These are phyloP conservation scores for Nesospiza acunhae DNA, from an alignment of 2,113 vertebrate species.

Conservation along the genomic window DNA sequence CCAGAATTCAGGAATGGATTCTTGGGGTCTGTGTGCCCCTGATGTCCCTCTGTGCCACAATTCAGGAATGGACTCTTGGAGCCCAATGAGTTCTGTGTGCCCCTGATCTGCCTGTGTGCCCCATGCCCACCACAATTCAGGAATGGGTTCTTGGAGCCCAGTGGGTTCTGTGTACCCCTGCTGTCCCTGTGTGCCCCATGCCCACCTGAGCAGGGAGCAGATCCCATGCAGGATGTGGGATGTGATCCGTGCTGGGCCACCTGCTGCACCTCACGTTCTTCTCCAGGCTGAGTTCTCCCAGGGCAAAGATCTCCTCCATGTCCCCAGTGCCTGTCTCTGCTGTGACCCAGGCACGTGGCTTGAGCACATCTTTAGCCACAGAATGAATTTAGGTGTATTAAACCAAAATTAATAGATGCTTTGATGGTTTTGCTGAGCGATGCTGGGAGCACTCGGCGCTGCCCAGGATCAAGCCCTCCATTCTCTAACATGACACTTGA, in stretches of 20 bases:
- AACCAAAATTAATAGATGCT: neutral
- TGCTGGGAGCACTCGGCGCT: accelerated
- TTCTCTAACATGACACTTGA: neutral
- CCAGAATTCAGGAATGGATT: neutral
- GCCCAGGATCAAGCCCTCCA: neutral
- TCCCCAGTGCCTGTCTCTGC: neutral
- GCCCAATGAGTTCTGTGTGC: too few species aligned
- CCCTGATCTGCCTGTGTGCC: too few species aligned
- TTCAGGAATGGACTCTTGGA: too few species aligned
- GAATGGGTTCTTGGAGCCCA: neutral
- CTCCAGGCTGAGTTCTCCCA: neutral
- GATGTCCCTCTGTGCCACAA: too few species aligned
- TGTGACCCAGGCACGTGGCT: neutral
- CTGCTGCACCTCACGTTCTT: neutral
- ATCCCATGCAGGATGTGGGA: accelerated
- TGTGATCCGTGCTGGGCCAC: accelerated
- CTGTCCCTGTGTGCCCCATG: neutral
- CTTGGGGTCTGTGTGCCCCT: too few species aligned
- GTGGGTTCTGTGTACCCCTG: too few species aligned
- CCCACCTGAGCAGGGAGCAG: neutral
- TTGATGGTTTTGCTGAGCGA: neutral
- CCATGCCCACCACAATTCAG: neutral
- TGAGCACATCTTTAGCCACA: neutral
- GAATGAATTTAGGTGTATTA: neutral
- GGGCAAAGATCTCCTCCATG: neutral